phyloP scores from a whole-genome alignment of 2,888 invertebrate species.

The Heliconius ethilla region DNA sequence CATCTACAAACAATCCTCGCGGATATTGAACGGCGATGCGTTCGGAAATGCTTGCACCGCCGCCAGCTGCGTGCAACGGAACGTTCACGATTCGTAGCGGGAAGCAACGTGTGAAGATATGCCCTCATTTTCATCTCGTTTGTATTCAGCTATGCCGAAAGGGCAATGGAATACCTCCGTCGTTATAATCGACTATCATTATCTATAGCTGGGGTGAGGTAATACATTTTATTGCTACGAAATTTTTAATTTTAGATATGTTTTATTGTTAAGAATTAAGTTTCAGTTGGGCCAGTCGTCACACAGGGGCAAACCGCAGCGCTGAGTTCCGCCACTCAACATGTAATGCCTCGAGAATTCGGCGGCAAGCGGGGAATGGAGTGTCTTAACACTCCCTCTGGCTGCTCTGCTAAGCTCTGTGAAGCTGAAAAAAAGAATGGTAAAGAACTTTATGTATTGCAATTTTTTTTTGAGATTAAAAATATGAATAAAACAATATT shows the following conservation, averaged over 20 bases:
- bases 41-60: constrained; percentile 75
- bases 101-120: constrained; percentile 71
- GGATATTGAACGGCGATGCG: constrained; percentile 81
- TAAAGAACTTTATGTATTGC: background rate
- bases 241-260: background rate
- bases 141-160: constrained; percentile 53
- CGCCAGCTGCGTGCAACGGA: constrained; percentile 70
- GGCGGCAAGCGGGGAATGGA: too few species aligned
- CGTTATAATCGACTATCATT: constrained; percentile 29
- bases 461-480: background rate
- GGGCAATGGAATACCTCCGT: constrained; percentile 40
- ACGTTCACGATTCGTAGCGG: constrained; percentile 66
- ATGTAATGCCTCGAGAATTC: too few species aligned
- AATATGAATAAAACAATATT: background rate
- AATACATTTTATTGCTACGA: constrained; percentile 5
- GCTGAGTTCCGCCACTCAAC: too few species aligned
- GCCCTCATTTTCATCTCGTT: constrained; percentile 67
- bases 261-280: too few species aligned
- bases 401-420: too few species aligned
- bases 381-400: too few species aligned
- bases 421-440: too few species aligned
- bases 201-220: constrained; percentile 25
- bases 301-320: too few species aligned
- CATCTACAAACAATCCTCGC: constrained; percentile 78
- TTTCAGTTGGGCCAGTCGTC: too few species aligned